Conservation (phyloP, 2,797 vertebrate species). For the Fratercula arctica region DNA sequence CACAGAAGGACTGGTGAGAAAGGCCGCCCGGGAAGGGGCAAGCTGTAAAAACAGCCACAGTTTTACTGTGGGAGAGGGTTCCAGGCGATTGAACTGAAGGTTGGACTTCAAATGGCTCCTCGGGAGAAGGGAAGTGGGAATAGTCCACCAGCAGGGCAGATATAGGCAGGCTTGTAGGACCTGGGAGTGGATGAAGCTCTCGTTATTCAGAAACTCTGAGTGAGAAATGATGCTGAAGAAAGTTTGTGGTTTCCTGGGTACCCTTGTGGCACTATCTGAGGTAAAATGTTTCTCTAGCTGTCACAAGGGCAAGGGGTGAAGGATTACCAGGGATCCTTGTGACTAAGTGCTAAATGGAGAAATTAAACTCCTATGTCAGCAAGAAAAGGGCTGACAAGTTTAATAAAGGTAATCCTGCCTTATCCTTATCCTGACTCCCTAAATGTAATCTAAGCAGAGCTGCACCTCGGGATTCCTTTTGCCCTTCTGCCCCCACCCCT, state of each 20-base stretch:
- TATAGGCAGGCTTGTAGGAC: neutral
- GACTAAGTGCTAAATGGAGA: neutral
- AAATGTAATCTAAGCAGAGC: neutral
- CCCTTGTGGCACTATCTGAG: neutral
- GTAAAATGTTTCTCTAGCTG: neutral
- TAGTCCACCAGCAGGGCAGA: neutral
- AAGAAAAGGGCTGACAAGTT: neutral
- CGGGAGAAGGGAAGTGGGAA: neutral
- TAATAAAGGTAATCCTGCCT: neutral
- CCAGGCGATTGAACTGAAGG: rapidly evolving
- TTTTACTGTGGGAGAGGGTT: neutral
- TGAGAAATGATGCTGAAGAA: neutral
- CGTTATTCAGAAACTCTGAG: neutral
- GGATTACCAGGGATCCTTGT: neutral
- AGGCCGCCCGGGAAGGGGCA: neutral
- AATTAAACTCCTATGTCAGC: neutral
- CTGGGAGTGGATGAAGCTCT: neutral
- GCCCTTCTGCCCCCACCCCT: neutral
- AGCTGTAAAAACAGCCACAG: neutral
- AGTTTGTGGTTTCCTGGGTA: neutral
- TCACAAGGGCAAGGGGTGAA: neutral
- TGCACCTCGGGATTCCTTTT: neutral
- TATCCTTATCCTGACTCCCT: neutral
- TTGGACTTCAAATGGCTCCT: neutral
- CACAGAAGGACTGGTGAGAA: neutral